Conservation (phyloP, 2,888 invertebrate genomes). For the Yponomeuta evonymella region DNA sequence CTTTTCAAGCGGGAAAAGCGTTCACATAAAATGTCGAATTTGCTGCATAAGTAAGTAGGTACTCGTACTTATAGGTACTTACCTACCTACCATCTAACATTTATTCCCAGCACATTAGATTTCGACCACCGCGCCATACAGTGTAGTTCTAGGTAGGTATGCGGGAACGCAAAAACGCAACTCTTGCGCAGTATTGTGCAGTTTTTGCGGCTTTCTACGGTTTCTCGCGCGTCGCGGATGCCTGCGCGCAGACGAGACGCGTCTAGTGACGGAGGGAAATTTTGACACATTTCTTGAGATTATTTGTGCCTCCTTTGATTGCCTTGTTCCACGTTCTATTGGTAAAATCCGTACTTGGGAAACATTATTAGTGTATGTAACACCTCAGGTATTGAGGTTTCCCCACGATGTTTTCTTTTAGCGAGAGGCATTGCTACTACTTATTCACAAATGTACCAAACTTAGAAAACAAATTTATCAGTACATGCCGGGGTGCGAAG, state of each 20-base stretch:
- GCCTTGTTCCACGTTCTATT: no score
- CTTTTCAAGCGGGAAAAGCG: not conserved
- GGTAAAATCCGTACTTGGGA: no score
- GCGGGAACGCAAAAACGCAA: not conserved
- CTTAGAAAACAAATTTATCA: no score
- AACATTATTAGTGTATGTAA: no score
- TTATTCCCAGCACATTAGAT: not conserved
- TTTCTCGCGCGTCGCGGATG: conserved; percentile 60
- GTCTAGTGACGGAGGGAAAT: not conserved
- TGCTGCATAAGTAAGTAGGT: not conserved
- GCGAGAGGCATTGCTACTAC: no score
- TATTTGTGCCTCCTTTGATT: not conserved
- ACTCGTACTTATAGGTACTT: no score
- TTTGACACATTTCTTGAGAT: not conserved
- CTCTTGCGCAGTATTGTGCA: conserved; percentile 6
- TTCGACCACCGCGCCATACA: not conserved
- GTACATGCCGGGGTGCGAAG: no score
- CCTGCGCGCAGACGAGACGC: conserved; percentile 31
- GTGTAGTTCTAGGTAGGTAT: not conserved
- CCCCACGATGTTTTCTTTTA: no score
- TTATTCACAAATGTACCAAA: no score
- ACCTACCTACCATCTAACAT: not conserved
- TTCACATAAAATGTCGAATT: not conserved
- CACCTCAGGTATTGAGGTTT: no score
- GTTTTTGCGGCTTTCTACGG: conserved; percentile 49